phyloP scores from a whole-genome alignment of 2,888 invertebrate genomes.

The Andricus curvator region DNA sequence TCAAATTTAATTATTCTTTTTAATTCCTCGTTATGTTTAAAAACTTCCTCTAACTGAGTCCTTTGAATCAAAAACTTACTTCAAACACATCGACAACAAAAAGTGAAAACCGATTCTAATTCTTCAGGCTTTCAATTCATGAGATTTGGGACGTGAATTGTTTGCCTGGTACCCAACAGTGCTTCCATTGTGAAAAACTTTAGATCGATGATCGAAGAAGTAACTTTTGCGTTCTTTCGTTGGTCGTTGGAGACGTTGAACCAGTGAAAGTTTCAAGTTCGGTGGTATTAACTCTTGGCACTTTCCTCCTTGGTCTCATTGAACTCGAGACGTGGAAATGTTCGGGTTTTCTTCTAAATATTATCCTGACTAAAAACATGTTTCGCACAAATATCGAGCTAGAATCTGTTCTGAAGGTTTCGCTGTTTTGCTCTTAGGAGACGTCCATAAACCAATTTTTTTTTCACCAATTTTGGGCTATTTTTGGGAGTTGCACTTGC shows the following conservation, averaged over 20 bases:
- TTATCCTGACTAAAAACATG: neutral
- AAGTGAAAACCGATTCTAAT: neutral
- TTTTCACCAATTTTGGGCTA: neutral
- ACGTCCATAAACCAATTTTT: no score
- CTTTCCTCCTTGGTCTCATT: slow-evolving; percentile 1
- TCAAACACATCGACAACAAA: neutral
- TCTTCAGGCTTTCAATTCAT: neutral
- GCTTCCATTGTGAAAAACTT: neutral
- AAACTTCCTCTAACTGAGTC: no score
- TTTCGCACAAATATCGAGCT: neutral
- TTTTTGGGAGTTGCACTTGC: neutral
- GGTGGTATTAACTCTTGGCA: neutral
- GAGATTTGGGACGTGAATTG: neutral
- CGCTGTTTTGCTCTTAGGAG: no score
- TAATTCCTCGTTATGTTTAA: no score
- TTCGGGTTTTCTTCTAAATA: neutral
- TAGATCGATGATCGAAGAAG: neutral
- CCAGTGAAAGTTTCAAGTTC: slow-evolving; percentile 31
- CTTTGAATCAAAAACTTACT: neutral
- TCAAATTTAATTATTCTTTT: neutral
- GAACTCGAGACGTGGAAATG: neutral
- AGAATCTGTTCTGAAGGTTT: no score
- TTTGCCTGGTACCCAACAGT: neutral
- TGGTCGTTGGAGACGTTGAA: neutral
- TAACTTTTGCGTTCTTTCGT: slow-evolving; percentile 17